These are phyloP conservation scores for Raillietiella orientalis DNA, from an alignment of 2,888 invertebrate genomes.

Conservation along the genomic window DNA sequence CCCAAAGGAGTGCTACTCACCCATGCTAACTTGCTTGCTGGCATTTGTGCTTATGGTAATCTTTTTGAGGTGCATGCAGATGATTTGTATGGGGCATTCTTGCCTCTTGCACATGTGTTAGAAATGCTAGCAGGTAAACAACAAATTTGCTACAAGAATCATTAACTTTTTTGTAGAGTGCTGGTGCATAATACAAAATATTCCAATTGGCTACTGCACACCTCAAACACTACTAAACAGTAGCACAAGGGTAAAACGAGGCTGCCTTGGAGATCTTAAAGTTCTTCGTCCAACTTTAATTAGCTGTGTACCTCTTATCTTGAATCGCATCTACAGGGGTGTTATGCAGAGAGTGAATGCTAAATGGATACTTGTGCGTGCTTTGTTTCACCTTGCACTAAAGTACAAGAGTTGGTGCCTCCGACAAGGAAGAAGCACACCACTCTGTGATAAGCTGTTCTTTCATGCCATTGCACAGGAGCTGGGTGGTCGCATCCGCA, in stretches of 20 bases:
- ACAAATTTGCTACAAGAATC: no score
- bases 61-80: conserved; percentile 3
- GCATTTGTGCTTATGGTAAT: conserved; percentile 16
- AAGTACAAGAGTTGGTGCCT: conserved; percentile 65
- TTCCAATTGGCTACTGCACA: conserved; percentile 83
- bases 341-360: conserved; percentile 74
- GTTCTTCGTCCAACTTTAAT: conserved; percentile 71
- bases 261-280: conserved; percentile 74
- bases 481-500: conserved; percentile 57
- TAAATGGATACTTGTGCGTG: conserved; percentile 38
- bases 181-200: conserved; percentile 47
- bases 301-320: conserved; percentile 84
- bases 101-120: conserved; percentile 87
- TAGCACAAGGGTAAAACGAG: conserved; percentile 81
- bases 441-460: conserved; percentile 17
- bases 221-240: conserved; percentile 70
- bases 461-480: no score
- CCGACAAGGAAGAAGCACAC: conserved; percentile 19
- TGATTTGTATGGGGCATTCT: conserved; percentile 71
- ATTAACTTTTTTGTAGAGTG: conserved; percentile 18
- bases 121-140: conserved; percentile 58
- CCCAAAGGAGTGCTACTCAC: conserved; percentile 65
- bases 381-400: conserved; percentile 76
- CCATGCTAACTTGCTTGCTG: conserved; percentile 45
- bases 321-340: conserved; percentile 89